Base-by-base conservation (phyloP, 2,113 vertebrate genomes). In the Hippocampus abdominalis region DNA sequence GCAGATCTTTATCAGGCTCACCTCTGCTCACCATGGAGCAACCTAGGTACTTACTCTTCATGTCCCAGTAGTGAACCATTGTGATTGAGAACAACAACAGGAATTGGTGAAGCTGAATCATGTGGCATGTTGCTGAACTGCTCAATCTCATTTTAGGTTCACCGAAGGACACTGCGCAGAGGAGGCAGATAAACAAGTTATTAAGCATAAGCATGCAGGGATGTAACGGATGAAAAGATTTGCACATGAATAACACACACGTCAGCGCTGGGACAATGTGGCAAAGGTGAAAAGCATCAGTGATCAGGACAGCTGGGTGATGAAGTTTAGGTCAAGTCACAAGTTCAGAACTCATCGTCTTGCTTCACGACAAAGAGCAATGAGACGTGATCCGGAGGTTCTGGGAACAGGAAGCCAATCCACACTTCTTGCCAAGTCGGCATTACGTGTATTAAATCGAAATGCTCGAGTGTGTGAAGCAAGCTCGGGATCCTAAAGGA, bases 351-450 rank as follows among this genome's bases (percentile, higher is more conserved):
- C 59, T 81, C 63, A 64, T 64, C 40, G 21, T 64, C n/a, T 46
- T 46, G 36, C 72, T 84, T 85, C 78, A 83, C 76, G 77, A 77
- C 68, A 74, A 60, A 32, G 75, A 51, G 10, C 70, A 46, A 72
- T 81, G 59, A 77, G 72, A 80, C 59, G 81, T 36, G 32, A 16
- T 77, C 48, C 69, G 53, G 60, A 63, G 73, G 60, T 80, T 75
- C 81, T 87, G 85, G 82, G 83, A 90, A 89, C 79, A 76, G 80
- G 75, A 84, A 83, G 66, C 69, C 68, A 66, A 71, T 68, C 69
- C 66, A 70, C 46, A 76, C 15, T 79, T 79, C 61, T 77, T 62
- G 68, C 73, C 67, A 81, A 72, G 36, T 72, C 46, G 13, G 21
- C 70, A 74, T 48, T 65, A 39, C 70, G 23, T 61, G 29, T 44